Evolutionary conservation across 2,113 vertebrate genomes (phyloP), one percentile per base, ranked within the genome.

Genomic region (Ammodytes marinus): DNA sequence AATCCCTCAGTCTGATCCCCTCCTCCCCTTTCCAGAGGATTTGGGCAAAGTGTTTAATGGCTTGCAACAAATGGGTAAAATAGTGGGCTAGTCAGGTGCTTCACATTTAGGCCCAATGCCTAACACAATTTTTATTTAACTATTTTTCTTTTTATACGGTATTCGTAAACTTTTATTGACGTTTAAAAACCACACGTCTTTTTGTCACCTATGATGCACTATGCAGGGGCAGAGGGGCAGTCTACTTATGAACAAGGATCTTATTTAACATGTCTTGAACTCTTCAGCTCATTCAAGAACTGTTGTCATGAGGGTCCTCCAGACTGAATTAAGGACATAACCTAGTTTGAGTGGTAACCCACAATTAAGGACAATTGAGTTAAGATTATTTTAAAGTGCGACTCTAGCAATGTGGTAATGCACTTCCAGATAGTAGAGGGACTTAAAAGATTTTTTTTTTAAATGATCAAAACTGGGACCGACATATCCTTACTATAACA

Each of bases 11-110:
- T 47, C 84, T 69, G 45, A 57, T 63, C 76, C 50, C 61, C 75
- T 52, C 4, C 12, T 5, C 43, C 58, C 45, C 57, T 78, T 74
- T 82, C 70, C 82, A n/a, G 43, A 82, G 80, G 84, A 91, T 91
- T 91, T 88, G 69, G 59, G 65, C 37, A 68, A 89, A 88, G 84
- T 79, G 77, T 90, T 89, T 80, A 89, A 89, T 79, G 74, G 76
- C 49, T 86, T 88, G 80, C 80, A 85, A 87, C 74, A 78, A 87
- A 90, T 72, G 69, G 84, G 50, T 35, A 68, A 82, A 88, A 83
- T 39, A 74, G 63, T 59, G 54, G 15, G 69, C 66, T 37, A 45
- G 74, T 83, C 63, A 79, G 77, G 74, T 74, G 72, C 74, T 72
- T 52, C 61, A 74, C 58, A 70, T 75, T 67, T 53, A 65, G 52